phyloP scores from a whole-genome alignment of 2,888 invertebrate species.

The Scaptomyza polygonia region DNA sequence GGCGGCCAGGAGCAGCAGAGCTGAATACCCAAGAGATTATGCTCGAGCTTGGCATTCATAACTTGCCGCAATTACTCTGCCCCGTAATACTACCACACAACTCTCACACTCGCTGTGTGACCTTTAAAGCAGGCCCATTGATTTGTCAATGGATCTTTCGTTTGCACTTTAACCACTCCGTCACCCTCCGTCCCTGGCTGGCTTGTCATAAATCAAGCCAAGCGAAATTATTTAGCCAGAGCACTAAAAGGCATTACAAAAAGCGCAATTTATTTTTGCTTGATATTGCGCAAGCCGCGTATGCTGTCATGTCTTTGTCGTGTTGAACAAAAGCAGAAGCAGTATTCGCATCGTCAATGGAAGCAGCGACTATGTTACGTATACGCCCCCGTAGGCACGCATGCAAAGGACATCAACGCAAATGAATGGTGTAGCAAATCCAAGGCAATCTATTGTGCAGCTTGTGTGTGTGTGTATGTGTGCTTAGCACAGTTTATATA shows the following conservation, averaged over 20 bases:
- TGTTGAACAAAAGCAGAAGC: conserved; percentile 71
- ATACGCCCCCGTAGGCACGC: conserved; percentile 65
- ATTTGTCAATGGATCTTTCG: conserved; percentile 45
- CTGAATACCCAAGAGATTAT: conserved; percentile 43
- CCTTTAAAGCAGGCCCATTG: conserved; percentile 47
- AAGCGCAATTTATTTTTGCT: conserved; percentile 49
- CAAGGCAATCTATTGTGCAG: conserved; percentile 71
- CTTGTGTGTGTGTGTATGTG: conserved; percentile 9
- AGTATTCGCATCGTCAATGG: conserved; percentile 35
- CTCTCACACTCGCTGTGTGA: conserved; percentile 11
- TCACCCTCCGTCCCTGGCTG: neutral
- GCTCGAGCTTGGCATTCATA: conserved; percentile 41
- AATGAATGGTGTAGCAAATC: conserved; percentile 58
- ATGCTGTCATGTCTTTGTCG: conserved; percentile 78
- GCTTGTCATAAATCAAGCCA: conserved; percentile 72
- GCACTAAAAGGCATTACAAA: conserved; percentile 76
- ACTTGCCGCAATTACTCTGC: conserved; percentile 49
- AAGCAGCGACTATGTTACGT: conserved; percentile 52
- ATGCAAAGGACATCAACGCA: conserved; percentile 65
- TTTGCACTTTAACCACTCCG: neutral
- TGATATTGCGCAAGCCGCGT: conserved; percentile 32
- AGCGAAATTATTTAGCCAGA: conserved; percentile 59
- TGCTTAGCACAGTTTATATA: neutral
- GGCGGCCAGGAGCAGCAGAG: conserved; percentile 11
- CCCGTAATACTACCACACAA: conserved; percentile 8